phyloP scores from a whole-genome alignment of 2,113 vertebrate species.

The Shinisaurus crocodilurus region DNA sequence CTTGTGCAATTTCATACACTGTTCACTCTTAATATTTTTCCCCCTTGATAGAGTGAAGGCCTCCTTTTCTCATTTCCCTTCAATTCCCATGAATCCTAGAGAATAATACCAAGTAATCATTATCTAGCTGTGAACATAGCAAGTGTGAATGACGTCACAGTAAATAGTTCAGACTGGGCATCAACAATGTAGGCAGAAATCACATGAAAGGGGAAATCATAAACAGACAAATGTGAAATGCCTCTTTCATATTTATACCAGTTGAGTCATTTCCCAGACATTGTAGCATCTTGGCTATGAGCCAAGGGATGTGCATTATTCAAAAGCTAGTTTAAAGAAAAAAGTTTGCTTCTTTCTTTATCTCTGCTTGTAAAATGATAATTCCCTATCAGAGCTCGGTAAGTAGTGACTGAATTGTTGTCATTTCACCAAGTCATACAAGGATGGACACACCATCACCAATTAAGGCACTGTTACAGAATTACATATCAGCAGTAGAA shows the following conservation, averaged over 20 bases:
- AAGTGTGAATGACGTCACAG: neutral
- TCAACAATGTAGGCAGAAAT: neutral
- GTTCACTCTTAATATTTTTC: neutral
- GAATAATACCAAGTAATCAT: conserved; percentile 28
- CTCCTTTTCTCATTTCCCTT: conserved; percentile 18
- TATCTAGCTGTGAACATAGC: neutral
- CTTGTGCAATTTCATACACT: neutral
- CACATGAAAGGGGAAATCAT: conserved; percentile 9
- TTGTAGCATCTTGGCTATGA: neutral
- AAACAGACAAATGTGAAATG: conserved; percentile 26
- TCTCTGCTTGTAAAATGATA: conserved; percentile 1
- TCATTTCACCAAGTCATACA: conserved; percentile 34
- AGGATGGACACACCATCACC: conserved; percentile 41
- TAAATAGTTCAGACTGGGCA: neutral
- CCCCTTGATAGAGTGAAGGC: neutral
- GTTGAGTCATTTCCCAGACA: neutral
- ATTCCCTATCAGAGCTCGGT: neutral
- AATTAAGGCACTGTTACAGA: conserved; percentile 53
- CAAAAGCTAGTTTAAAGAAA: conserved; percentile 26
- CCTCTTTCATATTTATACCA: conserved; percentile 3
- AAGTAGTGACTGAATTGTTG: conserved; percentile 34
- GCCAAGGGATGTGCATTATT: conserved; percentile 9
- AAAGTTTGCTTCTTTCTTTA: neutral
- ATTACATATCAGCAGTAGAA: conserved; percentile 50
- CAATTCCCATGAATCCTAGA: conserved; percentile 10